A percentile compares a stretch with the other conserved stretches of the same genome.
These are phyloP conservation scores for Bombus ignitus DNA, from an alignment of 1,140 invertebrate species.

Conservation along the genomic window DNA sequence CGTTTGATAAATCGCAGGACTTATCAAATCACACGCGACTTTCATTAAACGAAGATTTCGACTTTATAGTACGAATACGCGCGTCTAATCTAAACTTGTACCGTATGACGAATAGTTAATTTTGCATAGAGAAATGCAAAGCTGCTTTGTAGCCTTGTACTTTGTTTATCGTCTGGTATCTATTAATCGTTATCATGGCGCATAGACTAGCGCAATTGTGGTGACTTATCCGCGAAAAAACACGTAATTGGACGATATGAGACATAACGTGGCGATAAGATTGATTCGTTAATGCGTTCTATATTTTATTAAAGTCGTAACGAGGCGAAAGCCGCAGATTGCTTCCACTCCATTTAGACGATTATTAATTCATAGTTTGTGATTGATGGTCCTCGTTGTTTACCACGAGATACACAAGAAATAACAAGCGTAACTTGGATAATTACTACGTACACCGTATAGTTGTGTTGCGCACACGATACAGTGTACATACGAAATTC, in stretches of 20 bases:
- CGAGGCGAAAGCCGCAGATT: background rate
- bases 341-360: background rate
- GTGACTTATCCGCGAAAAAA: background rate
- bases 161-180: background rate
- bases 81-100: background rate
- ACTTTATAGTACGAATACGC: background rate
- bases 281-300: background rate
- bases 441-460: background rate
- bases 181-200: background rate
- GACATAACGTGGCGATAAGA: background rate
- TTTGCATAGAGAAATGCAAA: background rate
- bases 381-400: background rate
- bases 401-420: background rate
- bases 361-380: background rate
- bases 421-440: background rate
- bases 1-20: background rate
- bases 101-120: too few species aligned
- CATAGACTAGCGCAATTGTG: background rate
- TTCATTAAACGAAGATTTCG: background rate
- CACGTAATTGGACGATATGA: background rate
- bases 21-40: background rate
- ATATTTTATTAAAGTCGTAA: slow-evolving; percentile 9
- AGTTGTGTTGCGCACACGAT: too few species aligned
- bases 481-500: background rate
- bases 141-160: background rate